Evolutionary conservation across 1,140 invertebrate genomes (phyloP).

Genomic region (Apis cerana): DNA sequence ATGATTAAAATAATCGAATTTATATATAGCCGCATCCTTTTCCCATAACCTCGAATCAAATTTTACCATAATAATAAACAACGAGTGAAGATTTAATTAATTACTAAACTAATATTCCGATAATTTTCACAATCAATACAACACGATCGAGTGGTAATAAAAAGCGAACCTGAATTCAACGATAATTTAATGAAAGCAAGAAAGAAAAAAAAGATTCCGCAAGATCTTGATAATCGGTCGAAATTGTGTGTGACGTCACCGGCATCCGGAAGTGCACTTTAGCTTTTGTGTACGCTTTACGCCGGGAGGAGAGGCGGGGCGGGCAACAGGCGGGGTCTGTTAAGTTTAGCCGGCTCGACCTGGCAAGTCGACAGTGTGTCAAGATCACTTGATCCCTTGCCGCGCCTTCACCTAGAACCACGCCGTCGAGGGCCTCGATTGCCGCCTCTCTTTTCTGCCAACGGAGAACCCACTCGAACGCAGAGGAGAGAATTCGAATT

Average conservation of each 20-base stretch:
- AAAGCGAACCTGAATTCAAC: too few species aligned
- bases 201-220: too few species aligned
- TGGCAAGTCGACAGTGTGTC: conserved; percentile 70
- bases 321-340: conserved; percentile 36
- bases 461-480: conserved; percentile 13
- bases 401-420: conserved; percentile 31
- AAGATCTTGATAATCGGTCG: not conserved
- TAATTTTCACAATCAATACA: too few species aligned
- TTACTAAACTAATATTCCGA: too few species aligned
- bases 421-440: conserved; percentile 25
- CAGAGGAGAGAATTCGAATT: too few species aligned
- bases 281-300: conserved; percentile 18
- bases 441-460: conserved; percentile 38
- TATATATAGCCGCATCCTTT: too few species aligned
- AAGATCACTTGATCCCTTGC: conserved; percentile 70
- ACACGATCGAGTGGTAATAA: too few species aligned
- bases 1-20: too few species aligned
- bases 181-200: too few species aligned
- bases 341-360: conserved; percentile 66
- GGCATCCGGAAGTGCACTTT: conserved; percentile 52
- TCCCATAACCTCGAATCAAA: too few species aligned
- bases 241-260: conserved; percentile 52
- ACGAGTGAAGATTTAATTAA: too few species aligned
- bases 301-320: not conserved
- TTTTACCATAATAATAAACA: too few species aligned